Evolutionary conservation across 2,797 vertebrate species (phyloP), one percentile per base, ranked within the genome.

Genomic region (Sylvilagus floridanus): DNA sequence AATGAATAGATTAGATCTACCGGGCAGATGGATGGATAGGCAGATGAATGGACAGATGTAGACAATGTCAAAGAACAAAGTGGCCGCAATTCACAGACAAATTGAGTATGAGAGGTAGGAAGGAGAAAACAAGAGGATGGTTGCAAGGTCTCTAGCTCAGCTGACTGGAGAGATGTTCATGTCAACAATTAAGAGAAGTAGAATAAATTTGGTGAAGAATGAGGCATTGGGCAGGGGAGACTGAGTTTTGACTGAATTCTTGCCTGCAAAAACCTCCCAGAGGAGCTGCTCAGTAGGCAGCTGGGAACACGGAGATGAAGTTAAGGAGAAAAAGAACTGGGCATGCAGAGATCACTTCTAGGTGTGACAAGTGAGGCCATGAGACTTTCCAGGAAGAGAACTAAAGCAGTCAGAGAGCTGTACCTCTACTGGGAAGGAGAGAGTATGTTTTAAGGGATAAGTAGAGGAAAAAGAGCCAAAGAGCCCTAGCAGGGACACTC

Each of bases 81-180:
- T 69, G 13, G 11, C 28, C 30, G 63, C 32, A 92, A 60, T 88
- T 93, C 79, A 91, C 54, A 93, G 28, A 90, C 26, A 78, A 91
- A 76, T 6, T 71, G 42, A 47, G 76, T 88, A 19, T 69, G 84
- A 28, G 26, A 79, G 24, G 11, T 52, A 8, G 42, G 6, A 77
- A 91, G 50, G 37, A 19, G 13, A 82, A 92, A 69, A 21, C 65
- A 52, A 13, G 37, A 69, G 65, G 72, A 52, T 60, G 1, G 0
- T 2, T 35, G 30, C 7, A 30, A 35, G 28, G 26, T n/a, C 42
- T 88, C 85, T 71, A 65, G 50, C 42, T 83, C 22, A 13, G 75
- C 54, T 88, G 22, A 30, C 26, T 57, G 17, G 19, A 50, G 16
- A 63, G 88, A n/a, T 26, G n/a, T 35, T 52, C 42, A 87, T 57